Base-by-base conservation (phyloP, 2,888 invertebrate genomes). In the Ochropleura plecta region DNA sequence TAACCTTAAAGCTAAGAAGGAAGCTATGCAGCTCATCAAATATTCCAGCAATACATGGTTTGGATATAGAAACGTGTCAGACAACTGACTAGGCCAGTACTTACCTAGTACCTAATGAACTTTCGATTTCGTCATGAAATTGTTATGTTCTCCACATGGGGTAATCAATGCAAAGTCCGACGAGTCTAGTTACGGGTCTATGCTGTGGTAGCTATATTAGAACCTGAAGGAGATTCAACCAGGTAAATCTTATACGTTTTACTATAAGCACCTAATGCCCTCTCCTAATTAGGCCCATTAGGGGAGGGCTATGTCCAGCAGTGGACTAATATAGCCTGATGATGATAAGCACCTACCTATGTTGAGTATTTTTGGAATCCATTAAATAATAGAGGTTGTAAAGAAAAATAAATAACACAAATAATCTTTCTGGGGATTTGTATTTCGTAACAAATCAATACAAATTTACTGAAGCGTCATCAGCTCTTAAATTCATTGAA, bases 401-500 rank as follows among this genome's bases (percentile, higher is more conserved):
- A 16, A 44, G 9, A 46, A n/a, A 20, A 40, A 48, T 51, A 40
- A n/a, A n/a, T n/a, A n/a, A n/a, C n/a, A n/a, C n/a, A 18, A 49
- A 59, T 64, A 14, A 65, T 46, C 8, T 65, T 10, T 53, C 40
- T 14, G 20, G 12, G 30, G 30, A 67, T 70, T 14, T n/a, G n/a
- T 7, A 70, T 59, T 69, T 64, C 44, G 65, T 69, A 53, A 71
- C 18, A 59, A 5, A 12, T n/a, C 16, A 49, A 70, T 83, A 78
- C 76, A n/a, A n/a, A 59, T 70, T n/a, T 60, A 62, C 40, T 51
- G 20, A 57, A 74, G 70, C 57, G 48, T 10, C 51, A 63, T 63
- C 18, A 68, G 48, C 44, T 16, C 9, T 57, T 59, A 60, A 48
- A 75, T 74, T 49, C 49, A 62, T 66, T 70, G 53, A 16, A 73